phyloP scores from a whole-genome alignment of 2,797 vertebrate species.

The Pantherophis alleghaniensis region DNA sequence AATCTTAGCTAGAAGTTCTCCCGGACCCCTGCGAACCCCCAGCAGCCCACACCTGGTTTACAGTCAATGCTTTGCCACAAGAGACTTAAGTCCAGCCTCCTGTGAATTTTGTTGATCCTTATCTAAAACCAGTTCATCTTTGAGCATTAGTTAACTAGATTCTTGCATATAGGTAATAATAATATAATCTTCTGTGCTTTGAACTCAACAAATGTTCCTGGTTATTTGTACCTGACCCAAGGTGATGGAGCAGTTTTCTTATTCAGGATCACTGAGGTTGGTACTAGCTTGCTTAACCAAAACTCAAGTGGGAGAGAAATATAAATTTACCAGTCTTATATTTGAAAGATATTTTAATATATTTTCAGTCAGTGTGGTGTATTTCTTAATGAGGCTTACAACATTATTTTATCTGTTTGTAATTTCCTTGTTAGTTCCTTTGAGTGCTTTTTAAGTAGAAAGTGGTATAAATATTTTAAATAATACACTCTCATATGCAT shows the following conservation, averaged over 20 bases:
- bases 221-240: background rate
- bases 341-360: slow-evolving; percentile 13
- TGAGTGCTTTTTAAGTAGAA: background rate
- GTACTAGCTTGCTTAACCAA: slow-evolving; percentile 52
- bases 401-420: slow-evolving; percentile 1
- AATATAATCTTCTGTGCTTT: background rate
- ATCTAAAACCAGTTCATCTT: background rate
- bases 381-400: background rate
- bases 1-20: too few species aligned
- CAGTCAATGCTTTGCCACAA: background rate
- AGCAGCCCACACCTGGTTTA: background rate
- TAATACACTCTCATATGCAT: slow-evolving; percentile 19
- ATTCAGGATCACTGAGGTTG: slow-evolving; percentile 45
- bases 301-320: slow-evolving; percentile 50
- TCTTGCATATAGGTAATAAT: background rate
- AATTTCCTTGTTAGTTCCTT: background rate
- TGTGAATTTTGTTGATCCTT: background rate
- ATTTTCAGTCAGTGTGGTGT: background rate
- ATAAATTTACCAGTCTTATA: slow-evolving; percentile 42
- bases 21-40: too few species aligned
- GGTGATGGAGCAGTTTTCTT: slow-evolving; percentile 54
- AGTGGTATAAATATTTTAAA: slow-evolving; percentile 9
- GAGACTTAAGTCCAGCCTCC: background rate
- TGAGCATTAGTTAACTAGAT: background rate
- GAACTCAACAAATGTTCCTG: background rate